These are phyloP conservation scores for Meloe dianella DNA, from an alignment of 2,888 invertebrate species.

Conservation along the genomic window DNA sequence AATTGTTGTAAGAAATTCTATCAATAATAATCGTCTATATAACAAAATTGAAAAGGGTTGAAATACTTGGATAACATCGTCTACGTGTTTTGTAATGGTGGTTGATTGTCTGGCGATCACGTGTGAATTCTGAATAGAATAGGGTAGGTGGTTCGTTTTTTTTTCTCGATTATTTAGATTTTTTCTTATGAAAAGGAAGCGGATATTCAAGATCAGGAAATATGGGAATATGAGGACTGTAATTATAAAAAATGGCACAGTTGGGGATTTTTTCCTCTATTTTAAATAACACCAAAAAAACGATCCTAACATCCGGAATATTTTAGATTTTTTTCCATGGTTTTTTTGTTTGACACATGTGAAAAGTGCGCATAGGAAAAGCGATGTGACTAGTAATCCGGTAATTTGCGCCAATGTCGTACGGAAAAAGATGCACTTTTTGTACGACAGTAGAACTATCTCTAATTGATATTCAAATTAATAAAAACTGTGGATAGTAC, in stretches of 20 bases:
- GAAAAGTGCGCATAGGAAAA: constrained; percentile 10
- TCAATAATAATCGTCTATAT: not conserved
- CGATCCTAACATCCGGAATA: not conserved
- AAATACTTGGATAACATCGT: not conserved
- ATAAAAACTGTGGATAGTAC: too few species aligned
- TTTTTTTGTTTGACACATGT: not conserved
- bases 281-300: constrained; percentile 6
- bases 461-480: too few species aligned
- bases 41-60: constrained; percentile 22
- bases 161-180: not conserved
- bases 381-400: too few species aligned
- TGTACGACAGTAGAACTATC: not conserved
- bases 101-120: constrained; percentile 17
- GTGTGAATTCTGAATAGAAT: constrained; percentile 24
- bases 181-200: constrained; percentile 27
- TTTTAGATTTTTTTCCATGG: not conserved
- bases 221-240: constrained; percentile 30
- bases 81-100: not conserved
- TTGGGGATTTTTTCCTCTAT: not conserved
- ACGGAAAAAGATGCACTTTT: not conserved
- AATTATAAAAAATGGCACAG: constrained; percentile 22
- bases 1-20: not conserved
- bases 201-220: constrained; percentile 37
- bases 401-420: too few species aligned
- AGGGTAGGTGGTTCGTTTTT: constrained; percentile 15